Percentiles rank a stretch among this genome's conserved stretches.
Evolutionary conservation across 2,113 vertebrate species (phyloP).

Genomic region (Bubo blakistoni): DNA sequence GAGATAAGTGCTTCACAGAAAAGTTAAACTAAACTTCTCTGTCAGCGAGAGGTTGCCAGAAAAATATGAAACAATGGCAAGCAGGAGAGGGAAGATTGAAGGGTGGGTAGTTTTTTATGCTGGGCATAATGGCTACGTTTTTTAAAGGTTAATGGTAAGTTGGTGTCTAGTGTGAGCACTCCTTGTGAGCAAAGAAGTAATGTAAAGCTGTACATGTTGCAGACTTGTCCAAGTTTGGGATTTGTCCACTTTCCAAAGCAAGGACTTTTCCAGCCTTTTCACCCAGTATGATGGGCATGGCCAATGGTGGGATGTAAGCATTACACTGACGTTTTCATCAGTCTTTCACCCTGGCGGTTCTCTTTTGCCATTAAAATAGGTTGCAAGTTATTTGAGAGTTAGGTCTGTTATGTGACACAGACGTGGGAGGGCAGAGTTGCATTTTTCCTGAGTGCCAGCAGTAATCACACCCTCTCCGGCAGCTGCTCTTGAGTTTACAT

Average conservation of each 20-base stretch:
- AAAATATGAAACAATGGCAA: not conserved
- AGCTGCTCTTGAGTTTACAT: not conserved
- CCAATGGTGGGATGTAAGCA: accelerated
- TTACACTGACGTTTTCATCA: not conserved
- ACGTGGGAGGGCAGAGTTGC: not conserved
- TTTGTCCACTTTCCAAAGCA: not conserved
- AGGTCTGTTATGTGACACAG: not conserved
- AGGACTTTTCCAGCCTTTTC: not conserved
- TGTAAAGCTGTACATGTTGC: not conserved
- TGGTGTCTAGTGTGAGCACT: not conserved
- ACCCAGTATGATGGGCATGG: not conserved
- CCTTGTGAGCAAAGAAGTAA: not conserved
- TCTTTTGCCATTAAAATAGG: not conserved
- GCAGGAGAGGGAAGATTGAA: not conserved
- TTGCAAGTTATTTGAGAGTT: not conserved
- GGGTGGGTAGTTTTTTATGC: not conserved
- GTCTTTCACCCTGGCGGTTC: not conserved
- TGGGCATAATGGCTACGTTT: not conserved
- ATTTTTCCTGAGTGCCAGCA: not conserved
- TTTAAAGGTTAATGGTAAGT: not conserved
- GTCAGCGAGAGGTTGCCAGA: not conserved
- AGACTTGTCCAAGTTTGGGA: not conserved
- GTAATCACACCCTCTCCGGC: not conserved
- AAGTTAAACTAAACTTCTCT: not conserved
- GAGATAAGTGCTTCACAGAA: not conserved